These are phyloP conservation scores for Phocides pigmalion DNA, from an alignment of 1,140 invertebrate species.

Conservation along the genomic window DNA sequence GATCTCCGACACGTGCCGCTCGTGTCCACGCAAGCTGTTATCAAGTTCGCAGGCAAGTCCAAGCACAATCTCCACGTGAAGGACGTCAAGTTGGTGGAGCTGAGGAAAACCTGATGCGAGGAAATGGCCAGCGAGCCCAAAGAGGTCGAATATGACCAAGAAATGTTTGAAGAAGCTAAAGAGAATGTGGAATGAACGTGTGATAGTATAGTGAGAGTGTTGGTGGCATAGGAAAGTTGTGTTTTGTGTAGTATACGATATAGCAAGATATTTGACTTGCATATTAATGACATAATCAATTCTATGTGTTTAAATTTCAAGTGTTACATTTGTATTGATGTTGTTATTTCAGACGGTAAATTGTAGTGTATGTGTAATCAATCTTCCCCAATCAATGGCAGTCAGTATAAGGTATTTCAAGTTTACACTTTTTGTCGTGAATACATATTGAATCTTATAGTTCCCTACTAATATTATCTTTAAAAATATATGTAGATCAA, in stretches of 20 bases:
- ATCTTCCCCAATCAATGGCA: too few relatives aligned
- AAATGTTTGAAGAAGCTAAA: not conserved
- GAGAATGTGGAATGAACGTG: slow-evolving; percentile 29
- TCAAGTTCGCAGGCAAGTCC: slow-evolving; percentile 91
- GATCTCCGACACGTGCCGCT: slow-evolving; percentile 91
- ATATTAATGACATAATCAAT: slow-evolving; percentile 18
- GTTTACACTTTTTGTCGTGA: too few relatives aligned
- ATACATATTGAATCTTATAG: too few relatives aligned
- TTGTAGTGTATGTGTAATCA: not conserved
- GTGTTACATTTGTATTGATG: not conserved
- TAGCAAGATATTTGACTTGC: slow-evolving; percentile 11
- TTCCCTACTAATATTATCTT: too few relatives aligned
- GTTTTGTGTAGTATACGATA: slow-evolving; percentile 13
- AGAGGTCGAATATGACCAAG: slow-evolving; percentile 24
- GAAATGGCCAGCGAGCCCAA: slow-evolving; percentile 32
- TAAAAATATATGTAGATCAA: too few relatives aligned
- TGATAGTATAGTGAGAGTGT: slow-evolving; percentile 49
- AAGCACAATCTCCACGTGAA: slow-evolving; percentile 90
- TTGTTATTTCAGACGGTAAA: too few relatives aligned
- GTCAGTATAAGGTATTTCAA: too few relatives aligned
- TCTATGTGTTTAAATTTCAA: not conserved
- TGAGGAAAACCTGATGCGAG: slow-evolving; percentile 78
- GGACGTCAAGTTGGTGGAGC: slow-evolving; percentile 89
- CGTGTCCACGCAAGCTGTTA: slow-evolving; percentile 90
- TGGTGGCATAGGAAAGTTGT: slow-evolving; percentile 45